These are phyloP conservation scores for Enoplolaimus lenunculus DNA, from an alignment of 2,888 invertebrate genomes.

Conservation along the genomic window DNA sequence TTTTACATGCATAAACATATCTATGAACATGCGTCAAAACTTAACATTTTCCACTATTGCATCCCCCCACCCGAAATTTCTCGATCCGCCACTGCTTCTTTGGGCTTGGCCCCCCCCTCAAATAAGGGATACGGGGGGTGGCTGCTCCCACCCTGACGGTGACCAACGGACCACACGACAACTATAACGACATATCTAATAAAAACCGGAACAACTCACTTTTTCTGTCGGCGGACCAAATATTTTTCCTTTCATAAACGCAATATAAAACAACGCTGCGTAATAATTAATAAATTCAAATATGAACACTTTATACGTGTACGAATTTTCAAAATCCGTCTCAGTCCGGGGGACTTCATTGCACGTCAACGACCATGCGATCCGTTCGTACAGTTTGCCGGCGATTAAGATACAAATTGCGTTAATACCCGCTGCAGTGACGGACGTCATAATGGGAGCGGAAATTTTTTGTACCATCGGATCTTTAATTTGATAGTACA, in stretches of 20 bases:
- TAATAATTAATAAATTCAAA: conserved; percentile 89
- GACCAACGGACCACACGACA: too few relatives aligned
- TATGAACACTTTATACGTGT: conserved; percentile 73
- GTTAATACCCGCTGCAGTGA: conserved; percentile 81
- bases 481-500: conserved; percentile 17
- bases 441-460: conserved; percentile 77
- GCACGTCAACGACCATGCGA: conserved; percentile 23
- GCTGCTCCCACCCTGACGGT: too few relatives aligned
- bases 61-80: too few relatives aligned
- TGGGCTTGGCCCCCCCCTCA: too few relatives aligned
- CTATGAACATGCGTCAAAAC: too few relatives aligned
- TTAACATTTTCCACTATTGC: too few relatives aligned
- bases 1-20: too few relatives aligned
- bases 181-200: too few relatives aligned
- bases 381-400: conserved; percentile 47
- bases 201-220: too few relatives aligned
- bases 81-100: too few relatives aligned
- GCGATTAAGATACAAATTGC: conserved; percentile 80
- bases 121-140: too few relatives aligned
- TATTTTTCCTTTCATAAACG: conserved; percentile 55
- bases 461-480: conserved; percentile 15
- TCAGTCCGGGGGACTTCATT: conserved; percentile 56
- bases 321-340: conserved; percentile 79
- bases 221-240: conserved; percentile 12
- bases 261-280: conserved; percentile 89